phyloP scores from a whole-genome alignment of 2,113 vertebrate genomes.

The Aphelocoma coerulescens region DNA sequence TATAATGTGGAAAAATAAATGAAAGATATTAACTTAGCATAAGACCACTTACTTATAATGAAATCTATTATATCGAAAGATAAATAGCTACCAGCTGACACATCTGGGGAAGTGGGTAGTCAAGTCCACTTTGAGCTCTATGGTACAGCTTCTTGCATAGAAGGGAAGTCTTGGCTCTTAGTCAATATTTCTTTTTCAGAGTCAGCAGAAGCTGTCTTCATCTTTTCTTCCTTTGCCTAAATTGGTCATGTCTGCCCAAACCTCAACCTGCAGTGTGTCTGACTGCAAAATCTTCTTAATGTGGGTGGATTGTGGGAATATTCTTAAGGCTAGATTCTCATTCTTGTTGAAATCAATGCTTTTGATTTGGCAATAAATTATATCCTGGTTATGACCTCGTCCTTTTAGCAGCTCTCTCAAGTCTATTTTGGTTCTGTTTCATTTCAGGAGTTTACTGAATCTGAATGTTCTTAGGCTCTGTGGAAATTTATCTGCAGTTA shows the following conservation, averaged over 20 bases:
- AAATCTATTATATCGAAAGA: not conserved
- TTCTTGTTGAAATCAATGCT: not conserved
- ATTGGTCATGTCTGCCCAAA: constrained; percentile 25
- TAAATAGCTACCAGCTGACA: not conserved
- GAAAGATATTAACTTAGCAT: not conserved
- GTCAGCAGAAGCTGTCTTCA: not conserved
- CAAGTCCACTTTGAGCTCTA: not conserved
- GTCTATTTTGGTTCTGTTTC: not conserved
- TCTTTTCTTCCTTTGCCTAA: constrained; percentile 21
- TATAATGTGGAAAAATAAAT: constrained; percentile 10
- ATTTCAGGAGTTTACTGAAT: not conserved
- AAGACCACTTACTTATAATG: not conserved
- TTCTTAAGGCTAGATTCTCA: not conserved
- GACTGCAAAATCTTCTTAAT: not conserved
- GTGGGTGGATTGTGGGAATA: not conserved
- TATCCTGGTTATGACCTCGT: not conserved
- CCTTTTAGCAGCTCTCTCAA: not conserved
- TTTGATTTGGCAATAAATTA: constrained; percentile 28
- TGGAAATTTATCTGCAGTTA: not conserved
- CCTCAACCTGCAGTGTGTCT: constrained; percentile 1
- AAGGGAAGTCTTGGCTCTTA: not conserved
- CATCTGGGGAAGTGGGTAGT: not conserved
- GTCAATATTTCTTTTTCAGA: not conserved
- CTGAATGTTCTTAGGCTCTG: not conserved
- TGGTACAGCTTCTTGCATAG: not conserved